These are phyloP conservation scores for Ruditapes philippinarum DNA, from an alignment of 1,140 invertebrate species.

Conservation along the genomic window DNA sequence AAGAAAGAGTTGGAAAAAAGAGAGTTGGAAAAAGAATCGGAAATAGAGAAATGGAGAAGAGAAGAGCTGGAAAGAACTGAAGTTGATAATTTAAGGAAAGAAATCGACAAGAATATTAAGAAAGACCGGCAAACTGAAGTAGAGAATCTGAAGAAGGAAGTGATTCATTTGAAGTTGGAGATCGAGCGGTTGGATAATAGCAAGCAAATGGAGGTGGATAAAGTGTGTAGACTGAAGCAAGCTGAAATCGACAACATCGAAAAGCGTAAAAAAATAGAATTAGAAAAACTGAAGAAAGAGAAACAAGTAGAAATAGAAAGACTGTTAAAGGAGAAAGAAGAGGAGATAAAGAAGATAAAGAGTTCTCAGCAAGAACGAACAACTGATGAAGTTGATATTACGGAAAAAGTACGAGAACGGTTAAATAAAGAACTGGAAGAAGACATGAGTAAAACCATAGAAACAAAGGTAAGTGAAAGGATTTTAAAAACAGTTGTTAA, in stretches of 20 bases:
- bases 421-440: conserved; percentile 56
- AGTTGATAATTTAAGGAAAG: conserved; percentile 44
- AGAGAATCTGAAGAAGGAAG: conserved; percentile 50
- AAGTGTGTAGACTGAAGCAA: conserved; percentile 46
- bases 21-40: conserved; percentile 43
- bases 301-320: conserved; percentile 49
- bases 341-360: conserved; percentile 36
- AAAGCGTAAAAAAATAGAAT: conserved; percentile 61
- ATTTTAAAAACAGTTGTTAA: too few relatives aligned
- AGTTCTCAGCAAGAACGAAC: neutral
- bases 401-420: conserved; percentile 42
- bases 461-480: conserved; percentile 66
- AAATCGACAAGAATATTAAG: conserved; percentile 54
- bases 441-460: conserved; percentile 67
- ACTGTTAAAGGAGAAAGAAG: conserved; percentile 33
- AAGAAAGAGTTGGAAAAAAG: conserved; percentile 28
- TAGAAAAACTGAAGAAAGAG: conserved; percentile 61
- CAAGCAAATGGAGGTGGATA: conserved; percentile 51
- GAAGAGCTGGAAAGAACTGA: conserved; percentile 49
- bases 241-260: conserved; percentile 60
- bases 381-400: neutral
- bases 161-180: conserved; percentile 54
- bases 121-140: conserved; percentile 52
- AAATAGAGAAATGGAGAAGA: conserved; percentile 54
- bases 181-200: conserved; percentile 43